Percentiles rank a stretch among this genome's conserved stretches.
phyloP scores from a whole-genome alignment of 2,113 vertebrate genomes.

The Etia nguti region DNA sequence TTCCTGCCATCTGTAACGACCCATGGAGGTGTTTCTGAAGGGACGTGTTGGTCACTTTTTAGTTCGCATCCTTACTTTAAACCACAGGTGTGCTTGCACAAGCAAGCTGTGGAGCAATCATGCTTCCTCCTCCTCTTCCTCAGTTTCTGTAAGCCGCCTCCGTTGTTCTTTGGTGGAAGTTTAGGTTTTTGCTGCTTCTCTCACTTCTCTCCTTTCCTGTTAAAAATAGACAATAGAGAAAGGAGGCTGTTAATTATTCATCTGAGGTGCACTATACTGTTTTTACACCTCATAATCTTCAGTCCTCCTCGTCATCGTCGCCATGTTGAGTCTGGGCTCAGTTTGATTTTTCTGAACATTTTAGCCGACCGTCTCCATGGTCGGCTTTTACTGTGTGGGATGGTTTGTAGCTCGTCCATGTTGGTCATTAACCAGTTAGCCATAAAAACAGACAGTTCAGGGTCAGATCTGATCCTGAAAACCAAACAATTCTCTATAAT shows the following conservation, averaged over 20 bases:
- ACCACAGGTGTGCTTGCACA: background rate
- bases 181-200: background rate
- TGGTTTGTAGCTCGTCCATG: background rate
- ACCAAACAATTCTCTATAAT: background rate
- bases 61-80: background rate
- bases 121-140: background rate
- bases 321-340: background rate
- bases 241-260: conserved; percentile 35
- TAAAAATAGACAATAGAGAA: conserved; percentile 25
- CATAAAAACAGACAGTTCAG: background rate
- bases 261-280: background rate
- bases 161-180: background rate
- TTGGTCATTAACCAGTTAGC: background rate
- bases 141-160: background rate
- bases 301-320: background rate
- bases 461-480: background rate
- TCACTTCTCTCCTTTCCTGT: background rate
- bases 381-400: background rate
- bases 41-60: background rate
- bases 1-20: background rate
- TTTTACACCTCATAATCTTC: conserved; percentile 3
- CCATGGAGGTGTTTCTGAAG: background rate
- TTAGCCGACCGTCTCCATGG: too few relatives aligned
- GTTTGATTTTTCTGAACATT: background rate
- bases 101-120: background rate